A percentile compares a stretch with the other conserved stretches of the same genome.
These are phyloP conservation scores for Kryptolebias marmoratus DNA, from an alignment of 2,113 vertebrate species.

Conservation along the genomic window DNA sequence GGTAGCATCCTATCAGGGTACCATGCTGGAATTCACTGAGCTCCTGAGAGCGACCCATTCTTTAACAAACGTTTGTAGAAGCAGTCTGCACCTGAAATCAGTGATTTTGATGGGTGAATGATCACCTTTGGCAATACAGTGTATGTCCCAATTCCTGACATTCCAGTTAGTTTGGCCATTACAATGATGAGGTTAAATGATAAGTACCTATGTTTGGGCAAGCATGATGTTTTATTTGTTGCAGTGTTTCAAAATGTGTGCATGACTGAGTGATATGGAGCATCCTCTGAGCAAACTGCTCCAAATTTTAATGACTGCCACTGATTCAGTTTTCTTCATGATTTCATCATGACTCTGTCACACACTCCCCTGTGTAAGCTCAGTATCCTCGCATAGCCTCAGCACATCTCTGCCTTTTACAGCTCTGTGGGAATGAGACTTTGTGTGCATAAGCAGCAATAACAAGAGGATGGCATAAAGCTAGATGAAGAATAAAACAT, in stretches of 20 bases:
- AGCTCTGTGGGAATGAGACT: background rate
- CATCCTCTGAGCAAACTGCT: constrained; percentile 33
- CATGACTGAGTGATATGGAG: background rate
- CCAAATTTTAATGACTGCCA: constrained; percentile 35
- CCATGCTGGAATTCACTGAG: too few species aligned
- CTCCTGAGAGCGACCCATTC: too few species aligned
- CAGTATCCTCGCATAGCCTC: constrained; percentile 47
- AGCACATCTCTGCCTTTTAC: constrained; percentile 21
- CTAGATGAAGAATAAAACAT: constrained; percentile 11
- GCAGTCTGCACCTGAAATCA: too few species aligned
- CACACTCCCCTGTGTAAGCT: constrained; percentile 22
- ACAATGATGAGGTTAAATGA: background rate
- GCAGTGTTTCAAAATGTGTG: constrained; percentile 4
- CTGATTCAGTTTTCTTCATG: constrained; percentile 38
- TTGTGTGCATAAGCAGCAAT: constrained; percentile 13
- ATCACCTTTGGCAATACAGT: too few species aligned
- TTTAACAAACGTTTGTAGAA: too few species aligned
- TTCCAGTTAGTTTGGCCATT: background rate
- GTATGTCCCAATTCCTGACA: too few species aligned
- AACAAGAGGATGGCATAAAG: constrained; percentile 12
- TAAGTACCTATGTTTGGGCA: constrained; percentile 4
- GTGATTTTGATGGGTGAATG: too few species aligned
- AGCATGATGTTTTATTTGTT: background rate
- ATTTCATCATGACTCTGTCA: constrained; percentile 29
- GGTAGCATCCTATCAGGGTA: too few species aligned